Evolutionary conservation across 1,140 invertebrate genomes (phyloP).

Genomic region (Rhizoglyphus robini): DNA sequence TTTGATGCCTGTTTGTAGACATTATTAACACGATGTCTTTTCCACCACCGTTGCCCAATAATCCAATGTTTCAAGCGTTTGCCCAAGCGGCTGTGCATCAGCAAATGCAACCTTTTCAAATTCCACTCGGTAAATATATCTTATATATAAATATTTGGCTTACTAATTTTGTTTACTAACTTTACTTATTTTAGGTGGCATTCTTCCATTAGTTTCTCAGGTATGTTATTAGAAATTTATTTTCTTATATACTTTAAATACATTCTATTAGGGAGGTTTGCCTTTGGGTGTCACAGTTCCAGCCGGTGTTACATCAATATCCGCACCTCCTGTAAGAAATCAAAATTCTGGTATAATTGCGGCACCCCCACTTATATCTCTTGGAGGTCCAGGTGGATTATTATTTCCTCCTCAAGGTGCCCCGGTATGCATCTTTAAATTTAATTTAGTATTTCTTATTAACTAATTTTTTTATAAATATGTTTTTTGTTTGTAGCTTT

Average conservation of each 20-base stretch:
- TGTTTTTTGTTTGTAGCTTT: neutral
- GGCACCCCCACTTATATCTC: neutral
- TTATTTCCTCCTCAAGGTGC: neutral
- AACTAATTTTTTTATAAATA: neutral
- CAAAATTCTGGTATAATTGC: neutral
- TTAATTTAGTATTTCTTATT: neutral
- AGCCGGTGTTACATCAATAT: slow-evolving; percentile 21
- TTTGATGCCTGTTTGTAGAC: too few species aligned
- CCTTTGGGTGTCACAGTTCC: slow-evolving; percentile 22
- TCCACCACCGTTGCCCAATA: slow-evolving; percentile 5
- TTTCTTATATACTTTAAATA: too few species aligned
- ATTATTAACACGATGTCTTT: slow-evolving; percentile 11
- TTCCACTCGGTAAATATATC: neutral
- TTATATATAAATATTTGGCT: neutral
- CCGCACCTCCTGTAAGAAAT: slow-evolving; percentile 22
- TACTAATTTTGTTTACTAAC: neutral
- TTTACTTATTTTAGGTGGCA: neutral
- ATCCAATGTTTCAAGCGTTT: slow-evolving; percentile 1
- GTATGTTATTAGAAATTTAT: neutral
- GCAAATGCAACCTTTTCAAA: neutral
- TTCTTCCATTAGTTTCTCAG: neutral
- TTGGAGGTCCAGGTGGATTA: neutral
- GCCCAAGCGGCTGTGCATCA: neutral
- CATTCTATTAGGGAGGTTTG: neutral
- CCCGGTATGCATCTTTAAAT: neutral